Percentiles rank a stretch among this genome's conserved stretches.
Evolutionary conservation across 2,797 vertebrate genomes (phyloP).

Genomic region (Chanos chanos): DNA sequence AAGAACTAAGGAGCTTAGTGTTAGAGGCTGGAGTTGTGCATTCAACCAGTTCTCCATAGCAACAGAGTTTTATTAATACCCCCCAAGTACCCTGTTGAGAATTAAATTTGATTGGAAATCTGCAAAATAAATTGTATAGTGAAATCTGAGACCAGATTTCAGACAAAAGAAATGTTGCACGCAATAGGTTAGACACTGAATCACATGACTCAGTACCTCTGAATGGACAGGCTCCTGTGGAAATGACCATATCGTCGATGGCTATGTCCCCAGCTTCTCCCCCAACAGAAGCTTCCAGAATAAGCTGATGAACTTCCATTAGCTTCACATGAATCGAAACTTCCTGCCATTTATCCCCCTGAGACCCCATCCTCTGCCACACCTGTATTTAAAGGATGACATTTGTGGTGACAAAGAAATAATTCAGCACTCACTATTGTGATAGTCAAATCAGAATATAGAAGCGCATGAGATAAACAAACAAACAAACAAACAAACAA

Average conservation of each 20-base stretch:
- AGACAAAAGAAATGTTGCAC: slow-evolving; percentile 1
- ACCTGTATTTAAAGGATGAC: slow-evolving; percentile 54
- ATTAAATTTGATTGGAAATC: too few species aligned
- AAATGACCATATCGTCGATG: slow-evolving; percentile 66
- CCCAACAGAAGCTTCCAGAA: slow-evolving; percentile 67
- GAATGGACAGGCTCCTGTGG: slow-evolving; percentile 54
- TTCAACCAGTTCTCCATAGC: too few species aligned
- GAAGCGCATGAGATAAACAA: too few species aligned
- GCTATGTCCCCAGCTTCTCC: slow-evolving; percentile 69
- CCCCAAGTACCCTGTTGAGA: too few species aligned
- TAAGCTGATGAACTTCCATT: slow-evolving; percentile 63
- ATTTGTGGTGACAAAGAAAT: too few species aligned
- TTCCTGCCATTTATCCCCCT: slow-evolving; percentile 63
- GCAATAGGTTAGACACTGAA: slow-evolving; percentile 2
- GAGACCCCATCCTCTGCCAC: slow-evolving; percentile 68
- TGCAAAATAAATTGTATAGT: too few species aligned
- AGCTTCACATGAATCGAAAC: slow-evolving; percentile 60
- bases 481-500: too few species aligned
- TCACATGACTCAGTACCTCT: slow-evolving; percentile 55
- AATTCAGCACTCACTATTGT: too few species aligned
- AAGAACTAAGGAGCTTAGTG: too few species aligned
- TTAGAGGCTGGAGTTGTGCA: too few species aligned
- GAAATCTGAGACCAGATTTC: slow-evolving; percentile 2
- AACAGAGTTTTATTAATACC: too few species aligned
- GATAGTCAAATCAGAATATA: too few species aligned